phyloP scores from a whole-genome alignment of 1,140 invertebrate genomes.

The Heterodera schachtii region DNA sequence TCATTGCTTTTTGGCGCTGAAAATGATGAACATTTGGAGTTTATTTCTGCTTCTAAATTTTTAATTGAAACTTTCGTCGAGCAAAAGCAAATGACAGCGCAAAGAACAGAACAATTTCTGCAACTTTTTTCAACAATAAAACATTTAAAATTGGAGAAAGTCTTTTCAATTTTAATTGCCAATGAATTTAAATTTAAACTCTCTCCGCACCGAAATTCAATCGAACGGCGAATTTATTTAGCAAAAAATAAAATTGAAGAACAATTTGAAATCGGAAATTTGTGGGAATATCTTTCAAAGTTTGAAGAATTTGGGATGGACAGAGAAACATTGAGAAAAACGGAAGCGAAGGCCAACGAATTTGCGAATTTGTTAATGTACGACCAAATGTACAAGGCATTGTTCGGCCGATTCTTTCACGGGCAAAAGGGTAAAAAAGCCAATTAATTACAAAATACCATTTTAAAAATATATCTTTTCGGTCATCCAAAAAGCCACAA shows the following conservation, averaged over 20 bases:
- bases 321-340: neutral
- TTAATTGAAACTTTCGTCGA: neutral
- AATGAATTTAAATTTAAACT: neutral
- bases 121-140: neutral
- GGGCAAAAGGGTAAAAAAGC: neutral
- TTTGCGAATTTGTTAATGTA: neutral
- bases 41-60: neutral
- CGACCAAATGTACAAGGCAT: neutral
- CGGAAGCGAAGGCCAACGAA: neutral
- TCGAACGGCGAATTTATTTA: neutral
- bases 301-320: neutral
- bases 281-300: neutral
- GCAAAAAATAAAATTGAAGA: neutral
- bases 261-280: neutral
- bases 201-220: neutral
- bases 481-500: no score
- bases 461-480: no score
- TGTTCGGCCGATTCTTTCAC: neutral
- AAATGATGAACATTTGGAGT: neutral
- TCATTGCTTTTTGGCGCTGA: neutral
- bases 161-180: neutral
- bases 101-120: neutral
- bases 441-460: no score
- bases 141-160: neutral
- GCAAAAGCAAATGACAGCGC: neutral